Evolutionary conservation across 2,888 invertebrate species (phyloP), one percentile per base, ranked within the genome.

Genomic region (Drosophila kokeensis): DNA sequence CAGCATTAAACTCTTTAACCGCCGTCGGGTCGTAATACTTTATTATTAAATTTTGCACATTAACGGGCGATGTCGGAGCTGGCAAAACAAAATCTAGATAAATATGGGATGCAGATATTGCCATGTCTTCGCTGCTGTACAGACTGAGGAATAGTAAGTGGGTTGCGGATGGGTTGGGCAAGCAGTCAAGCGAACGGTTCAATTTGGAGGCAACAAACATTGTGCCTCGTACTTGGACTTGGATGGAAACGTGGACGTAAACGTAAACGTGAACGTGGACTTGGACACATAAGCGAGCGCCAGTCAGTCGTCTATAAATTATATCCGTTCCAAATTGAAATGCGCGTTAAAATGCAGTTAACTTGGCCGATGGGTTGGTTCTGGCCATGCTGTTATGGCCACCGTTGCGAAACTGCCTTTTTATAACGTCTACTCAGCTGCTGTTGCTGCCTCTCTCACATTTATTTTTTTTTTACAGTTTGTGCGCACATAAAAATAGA

Each of bases 281-380:
- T 30, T 65, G 78, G 82, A 77, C 81, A 81, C 82, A 86, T 86
- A 82, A 76, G 83, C 81, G 65, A 75, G 68, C 79, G 73, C 87
- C 88, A 86, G 90, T 91, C 91, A 91, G 92, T 91, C 92, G 92
- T 92, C 92, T 92, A 92, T 92, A 92, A 92, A 92, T 92, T 92
- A 92, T 92, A 92, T 92, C 92, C 92, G 92, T 87, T 92, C 92
- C 90, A 92, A 92, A 92, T 92, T 92, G 92, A 92, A 92, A 92
- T 82, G 92, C 92, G 92, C 92, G 92, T 92, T 92, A 92, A 92
- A 92, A 92, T 92, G 92, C 92, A 92, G 92, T 92, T 92, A 92
- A 91, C 92, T 91, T 92, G 91, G 87, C 86, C 90, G 86, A 79
- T 79, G 72, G 69, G 49, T 73, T 68, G 68, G 67, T 73, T 70